A percentile compares a stretch with the other conserved stretches of the same genome.
phyloP scores from a whole-genome alignment of 2,888 invertebrate genomes.

The Rotaria socialis region DNA sequence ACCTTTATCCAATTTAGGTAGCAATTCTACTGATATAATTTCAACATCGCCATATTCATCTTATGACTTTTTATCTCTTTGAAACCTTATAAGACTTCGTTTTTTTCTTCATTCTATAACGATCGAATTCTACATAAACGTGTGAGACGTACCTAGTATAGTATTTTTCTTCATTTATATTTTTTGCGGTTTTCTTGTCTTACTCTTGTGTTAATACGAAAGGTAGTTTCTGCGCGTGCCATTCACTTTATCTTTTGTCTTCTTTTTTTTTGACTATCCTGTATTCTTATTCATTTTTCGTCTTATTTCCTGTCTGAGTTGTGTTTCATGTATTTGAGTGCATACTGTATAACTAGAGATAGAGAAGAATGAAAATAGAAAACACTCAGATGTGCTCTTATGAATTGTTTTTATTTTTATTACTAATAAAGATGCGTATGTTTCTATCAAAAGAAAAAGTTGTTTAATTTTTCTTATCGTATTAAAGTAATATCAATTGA shows the following conservation, averaged over 20 bases:
- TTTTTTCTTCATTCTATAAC: not conserved
- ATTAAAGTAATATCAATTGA: no score
- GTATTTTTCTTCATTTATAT: not conserved
- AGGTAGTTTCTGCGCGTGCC: slow-evolving; percentile 2
- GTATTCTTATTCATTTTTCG: not conserved
- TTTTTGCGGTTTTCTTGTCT: not conserved
- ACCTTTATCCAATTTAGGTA: not conserved
- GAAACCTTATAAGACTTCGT: not conserved
- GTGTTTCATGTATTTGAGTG: slow-evolving; percentile 1
- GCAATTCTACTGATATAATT: not conserved
- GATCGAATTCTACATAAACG: not conserved
- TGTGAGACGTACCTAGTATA: not conserved
- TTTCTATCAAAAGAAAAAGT: not conserved
- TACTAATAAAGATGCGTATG: not conserved
- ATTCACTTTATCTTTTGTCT: not conserved
- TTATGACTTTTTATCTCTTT: slow-evolving; percentile 7
- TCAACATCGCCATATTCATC: not conserved
- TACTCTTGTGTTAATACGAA: slow-evolving; percentile 4
- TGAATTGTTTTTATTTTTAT: not conserved
- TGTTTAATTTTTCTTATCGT: no score
- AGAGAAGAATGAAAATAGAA: not conserved
- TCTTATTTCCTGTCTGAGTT: not conserved
- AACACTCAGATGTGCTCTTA: not conserved
- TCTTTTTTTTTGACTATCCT: not conserved
- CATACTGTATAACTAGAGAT: not conserved